phyloP scores from a whole-genome alignment of 2,113 vertebrate genomes.

The Grantiella picta region DNA sequence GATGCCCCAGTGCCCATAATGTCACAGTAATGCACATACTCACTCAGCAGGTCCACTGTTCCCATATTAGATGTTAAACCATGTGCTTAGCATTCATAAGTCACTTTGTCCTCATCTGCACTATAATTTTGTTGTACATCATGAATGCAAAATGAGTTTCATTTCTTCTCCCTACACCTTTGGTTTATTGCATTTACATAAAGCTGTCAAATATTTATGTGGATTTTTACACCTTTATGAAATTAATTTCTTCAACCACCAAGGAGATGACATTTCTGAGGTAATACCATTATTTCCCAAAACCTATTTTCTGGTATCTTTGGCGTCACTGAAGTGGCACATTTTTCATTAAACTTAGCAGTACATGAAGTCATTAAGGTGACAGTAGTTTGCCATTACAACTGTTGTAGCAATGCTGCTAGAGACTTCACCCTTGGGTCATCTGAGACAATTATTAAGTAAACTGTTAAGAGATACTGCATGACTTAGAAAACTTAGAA shows the following conservation, averaged over 20 bases:
- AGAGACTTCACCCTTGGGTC: constrained; percentile 30
- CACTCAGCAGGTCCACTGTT: not conserved
- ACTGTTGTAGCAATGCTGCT: not conserved
- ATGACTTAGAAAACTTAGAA: constrained; percentile 35
- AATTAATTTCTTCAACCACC: constrained; percentile 55
- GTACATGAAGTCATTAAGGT: constrained; percentile 39
- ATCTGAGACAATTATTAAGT: constrained; percentile 40
- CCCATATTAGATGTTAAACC: constrained; percentile 7
- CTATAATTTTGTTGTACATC: constrained; percentile 46
- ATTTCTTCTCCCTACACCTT: constrained; percentile 32
- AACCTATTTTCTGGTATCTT: constrained; percentile 59
- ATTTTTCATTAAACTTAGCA: constrained; percentile 65
- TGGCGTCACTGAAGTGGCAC: constrained; percentile 44
- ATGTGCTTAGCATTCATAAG: constrained; percentile 52
- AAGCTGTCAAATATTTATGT: constrained; percentile 63
- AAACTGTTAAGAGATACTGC: constrained; percentile 15
- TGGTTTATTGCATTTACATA: constrained; percentile 69
- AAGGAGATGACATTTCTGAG: constrained; percentile 49
- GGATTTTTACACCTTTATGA: constrained; percentile 63
- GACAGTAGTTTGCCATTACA: constrained; percentile 10
- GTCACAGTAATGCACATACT: not conserved
- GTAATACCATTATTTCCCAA: constrained; percentile 46
- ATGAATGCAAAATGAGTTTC: constrained; percentile 57
- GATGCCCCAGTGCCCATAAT: not conserved
- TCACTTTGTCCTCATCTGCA: constrained; percentile 52